Evolutionary conservation across 1,140 invertebrate species (phyloP), one percentile per base, ranked within the genome.

Genomic region (Calosoma granatense): DNA sequence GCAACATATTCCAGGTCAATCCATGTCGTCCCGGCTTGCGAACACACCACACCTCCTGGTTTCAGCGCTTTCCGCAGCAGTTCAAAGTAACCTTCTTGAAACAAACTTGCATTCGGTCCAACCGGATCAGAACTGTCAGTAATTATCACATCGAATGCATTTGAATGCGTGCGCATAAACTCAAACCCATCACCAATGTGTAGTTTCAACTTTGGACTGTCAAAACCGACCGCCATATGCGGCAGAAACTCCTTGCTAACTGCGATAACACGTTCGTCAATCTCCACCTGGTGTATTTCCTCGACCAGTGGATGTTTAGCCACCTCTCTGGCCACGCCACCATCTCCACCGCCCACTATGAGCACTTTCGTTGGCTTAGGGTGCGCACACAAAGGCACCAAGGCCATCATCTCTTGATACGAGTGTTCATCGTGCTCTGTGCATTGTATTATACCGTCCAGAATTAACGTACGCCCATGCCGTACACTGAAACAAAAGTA

Each of bases 341-440:
- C 95, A 76, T 99, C 97, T 17, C 97, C 97, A 9, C 96, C 97
- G 1, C 97, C 97, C 39, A 99, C 92, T 60, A 99, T 94, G 20
- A 98, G 74, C 59, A 97, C 95, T 58, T 88, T 92, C 72, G 89
- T 82, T 0, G 97, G 96, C 69, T 89, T 86, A 1, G 88, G 85
- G 76, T 99, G 96, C 63, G 81, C 86, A 68, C 90, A 94, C 0
- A 98, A 70, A 0, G 97, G 94, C 21, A 99, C 68, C 76, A 96
- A 95, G 1, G 93, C 81, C 60, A 99, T 92, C 94, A 98, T 98
- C 78, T 99, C 97, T 75, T 98, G 96, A 72, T 99, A 99, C 0
- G 94, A 85, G 72, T 94, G 97, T 74, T 99, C 97, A 81, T 99
- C 97, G 60, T 81, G 81, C 70, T 98, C 89, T 1, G 95, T 95